Conservation (phyloP, 2,888 invertebrate genomes). For the Drosophila kambysellisi region DNA sequence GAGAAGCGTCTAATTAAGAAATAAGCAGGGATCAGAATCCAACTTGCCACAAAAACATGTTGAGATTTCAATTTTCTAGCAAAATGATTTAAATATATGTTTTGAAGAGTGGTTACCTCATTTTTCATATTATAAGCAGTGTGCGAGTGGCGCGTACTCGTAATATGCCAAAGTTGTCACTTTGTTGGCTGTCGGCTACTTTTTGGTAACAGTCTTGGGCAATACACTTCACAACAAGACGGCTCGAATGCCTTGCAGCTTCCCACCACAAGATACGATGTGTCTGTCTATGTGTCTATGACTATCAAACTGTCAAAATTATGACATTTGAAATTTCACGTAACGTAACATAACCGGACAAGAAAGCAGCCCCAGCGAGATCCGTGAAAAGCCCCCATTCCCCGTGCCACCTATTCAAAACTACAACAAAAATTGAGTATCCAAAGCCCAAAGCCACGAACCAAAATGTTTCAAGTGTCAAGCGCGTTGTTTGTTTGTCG, state of each 20-base stretch:
- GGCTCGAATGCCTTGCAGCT: slow-evolving; percentile 47
- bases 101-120: not conserved
- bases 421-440: slow-evolving; percentile 12
- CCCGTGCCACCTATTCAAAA: slow-evolving; percentile 9
- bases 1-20: not conserved
- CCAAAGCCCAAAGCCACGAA: slow-evolving; percentile 47
- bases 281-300: slow-evolving; percentile 51
- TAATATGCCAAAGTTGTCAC: slow-evolving; percentile 63
- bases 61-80: not conserved
- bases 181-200: slow-evolving; percentile 57
- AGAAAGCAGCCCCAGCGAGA: slow-evolving; percentile 67
- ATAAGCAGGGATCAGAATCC: not conserved
- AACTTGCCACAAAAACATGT: not conserved
- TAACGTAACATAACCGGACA: slow-evolving; percentile 73
- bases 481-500: slow-evolving; percentile 62
- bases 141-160: slow-evolving; percentile 36
- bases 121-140: slow-evolving; percentile 23
- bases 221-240: slow-evolving; percentile 47
- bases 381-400: slow-evolving; percentile 56
- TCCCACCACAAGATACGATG: slow-evolving; percentile 40
- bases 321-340: slow-evolving; percentile 82
- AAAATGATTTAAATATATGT: not conserved
- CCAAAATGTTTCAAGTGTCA: slow-evolving; percentile 79
- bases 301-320: slow-evolving; percentile 80
- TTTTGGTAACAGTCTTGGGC: slow-evolving; percentile 67